Evolutionary conservation across 2,888 invertebrate genomes (phyloP).

Genomic region (Eupithecia vulgata): DNA sequence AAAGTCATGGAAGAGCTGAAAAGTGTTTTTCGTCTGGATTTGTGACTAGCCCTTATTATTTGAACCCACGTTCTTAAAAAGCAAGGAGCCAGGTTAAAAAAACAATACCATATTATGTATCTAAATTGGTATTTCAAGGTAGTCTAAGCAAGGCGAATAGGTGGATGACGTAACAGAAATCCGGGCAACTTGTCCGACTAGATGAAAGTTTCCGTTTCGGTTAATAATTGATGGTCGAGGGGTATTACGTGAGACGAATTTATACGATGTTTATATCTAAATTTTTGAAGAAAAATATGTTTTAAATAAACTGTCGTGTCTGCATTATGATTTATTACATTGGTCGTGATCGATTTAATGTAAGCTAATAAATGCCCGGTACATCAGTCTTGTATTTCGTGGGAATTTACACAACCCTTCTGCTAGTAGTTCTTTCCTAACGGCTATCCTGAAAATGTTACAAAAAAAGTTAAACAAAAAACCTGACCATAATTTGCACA

Average conservation of each 20-base stretch:
- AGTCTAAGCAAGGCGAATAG: constrained; percentile 50
- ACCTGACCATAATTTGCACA: too few species aligned
- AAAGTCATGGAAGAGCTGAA: too few species aligned
- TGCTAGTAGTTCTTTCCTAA: neutral
- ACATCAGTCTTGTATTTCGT: neutral
- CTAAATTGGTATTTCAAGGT: neutral
- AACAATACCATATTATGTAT: too few species aligned
- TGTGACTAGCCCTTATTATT: too few species aligned
- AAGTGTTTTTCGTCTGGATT: too few species aligned
- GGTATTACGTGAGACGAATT: constrained; percentile 58
- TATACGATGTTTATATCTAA: constrained; percentile 35
- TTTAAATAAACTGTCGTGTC: neutral
- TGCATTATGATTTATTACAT: neutral
- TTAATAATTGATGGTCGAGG: constrained; percentile 69
- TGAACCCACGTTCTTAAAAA: too few species aligned
- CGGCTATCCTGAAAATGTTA: neutral
- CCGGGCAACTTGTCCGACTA: constrained; percentile 62
- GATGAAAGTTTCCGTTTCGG: constrained; percentile 69
- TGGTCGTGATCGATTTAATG: neutral
- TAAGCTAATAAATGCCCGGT: neutral
- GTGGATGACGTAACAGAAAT: constrained; percentile 72
- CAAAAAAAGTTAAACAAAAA: too few species aligned
- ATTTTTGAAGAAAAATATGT: neutral
- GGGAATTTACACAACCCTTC: neutral
- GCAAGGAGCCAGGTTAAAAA: too few species aligned